Base-by-base conservation (phyloP, 2,113 vertebrate genomes). In the Mixornis gularis region DNA sequence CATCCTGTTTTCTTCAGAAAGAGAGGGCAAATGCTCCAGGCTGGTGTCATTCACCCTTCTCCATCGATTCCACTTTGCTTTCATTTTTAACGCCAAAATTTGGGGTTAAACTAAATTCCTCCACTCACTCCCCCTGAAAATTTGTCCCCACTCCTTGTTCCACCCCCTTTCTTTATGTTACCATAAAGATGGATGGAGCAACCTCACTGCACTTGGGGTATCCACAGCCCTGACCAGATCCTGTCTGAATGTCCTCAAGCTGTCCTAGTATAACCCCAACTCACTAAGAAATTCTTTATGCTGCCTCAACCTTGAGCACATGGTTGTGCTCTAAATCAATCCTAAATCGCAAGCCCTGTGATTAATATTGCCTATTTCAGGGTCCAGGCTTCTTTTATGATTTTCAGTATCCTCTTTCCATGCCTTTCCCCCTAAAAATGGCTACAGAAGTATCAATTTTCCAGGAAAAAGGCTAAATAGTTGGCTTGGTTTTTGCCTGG, bases 121-220 rank as follows among this genome's bases (percentile, higher is more conserved):
- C 4, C 22, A 24, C 18, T 59, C 12, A 3, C 1, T 41, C 2
- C 3, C 3, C 3, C 1, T 1, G 0, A 56, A 51, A 83, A 43
- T 7, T 56, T 84, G 41, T 71, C 20, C 41, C 11, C 29, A 12
- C 7, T 68, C 27, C 30, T 34, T 80, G 18, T 60, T 40, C 30
- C 55, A 80, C 5, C 26, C 12, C 10, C 6, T 85, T 64, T 62
- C 26, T 69, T 80, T 63, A 27, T 43, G 20, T 14, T 15, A 10
- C 17, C 24, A 44, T 44, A 44, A 44, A 10, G 44, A 44, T 44
- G 44, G 44, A 49, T 44, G 60, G 43, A 81, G 69, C 6, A 55
- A 18, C 53, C 55, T 77, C 26, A 3, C 30, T 85, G 73, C 55
- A 13, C 19, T 52, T 5, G 2, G 26, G 17, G 10, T 9, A 29